Evolutionary conservation across 2,888 invertebrate genomes (phyloP).

Genomic region (Heliconius charithonia): DNA sequence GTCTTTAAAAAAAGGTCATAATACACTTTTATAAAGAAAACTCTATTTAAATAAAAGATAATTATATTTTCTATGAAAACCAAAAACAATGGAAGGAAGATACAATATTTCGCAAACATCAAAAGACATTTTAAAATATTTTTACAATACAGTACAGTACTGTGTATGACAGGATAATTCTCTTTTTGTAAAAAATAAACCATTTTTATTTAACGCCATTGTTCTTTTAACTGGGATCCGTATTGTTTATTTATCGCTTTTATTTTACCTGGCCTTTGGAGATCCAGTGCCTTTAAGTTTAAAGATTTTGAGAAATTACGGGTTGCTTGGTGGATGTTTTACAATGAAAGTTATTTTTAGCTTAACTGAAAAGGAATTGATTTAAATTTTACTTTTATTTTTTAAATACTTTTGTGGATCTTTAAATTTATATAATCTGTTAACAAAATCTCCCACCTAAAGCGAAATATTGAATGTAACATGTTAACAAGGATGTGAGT

Average conservation of each 20-base stretch:
- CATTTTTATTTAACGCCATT: conserved; percentile 28
- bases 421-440: not conserved
- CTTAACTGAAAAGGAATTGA: conserved; percentile 25
- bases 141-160: conserved; percentile 15
- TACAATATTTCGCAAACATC: conserved; percentile 29
- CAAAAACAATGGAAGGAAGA: conserved; percentile 1
- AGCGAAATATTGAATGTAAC: not conserved
- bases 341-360: conserved; percentile 27
- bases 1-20: not conserved
- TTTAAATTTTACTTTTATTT: conserved; percentile 13
- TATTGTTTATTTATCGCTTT: conserved; percentile 33
- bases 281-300: conserved; percentile 3
- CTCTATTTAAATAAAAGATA: not conserved
- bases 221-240: conserved; percentile 28
- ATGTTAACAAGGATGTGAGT: no score
- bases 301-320: conserved; percentile 23
- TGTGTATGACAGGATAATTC: conserved; percentile 29
- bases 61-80: not conserved
- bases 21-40: not conserved
- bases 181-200: conserved; percentile 26
- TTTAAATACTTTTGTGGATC: not conserved
- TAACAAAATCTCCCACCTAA: no score
- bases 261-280: conserved; percentile 30
- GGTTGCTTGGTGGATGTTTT: conserved; percentile 18
- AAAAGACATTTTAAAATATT: conserved; percentile 24